Percentiles rank a stretch among this genome's conserved stretches.
phyloP scores from a whole-genome alignment of 1,140 invertebrate genomes.

The Amphibalanus amphitrite region DNA sequence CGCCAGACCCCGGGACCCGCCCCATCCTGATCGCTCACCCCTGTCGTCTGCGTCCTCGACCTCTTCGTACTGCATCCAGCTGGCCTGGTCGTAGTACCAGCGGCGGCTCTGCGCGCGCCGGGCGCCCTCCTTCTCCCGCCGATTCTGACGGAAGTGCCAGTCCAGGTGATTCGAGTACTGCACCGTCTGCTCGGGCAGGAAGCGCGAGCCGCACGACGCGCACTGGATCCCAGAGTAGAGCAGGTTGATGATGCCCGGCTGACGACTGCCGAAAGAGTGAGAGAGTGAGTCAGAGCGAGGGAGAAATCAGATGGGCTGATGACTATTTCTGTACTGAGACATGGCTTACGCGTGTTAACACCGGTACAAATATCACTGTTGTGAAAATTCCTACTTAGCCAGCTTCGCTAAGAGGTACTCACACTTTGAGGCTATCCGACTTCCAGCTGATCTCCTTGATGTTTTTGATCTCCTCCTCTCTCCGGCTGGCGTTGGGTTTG shows the following conservation, averaged over 20 bases:
- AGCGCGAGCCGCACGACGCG: slow-evolving; percentile 78
- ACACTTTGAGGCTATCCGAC: background rate
- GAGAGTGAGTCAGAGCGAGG: background rate
- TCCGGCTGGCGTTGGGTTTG: background rate
- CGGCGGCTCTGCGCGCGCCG: slow-evolving; percentile 60
- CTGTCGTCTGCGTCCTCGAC: slow-evolving; percentile 80
- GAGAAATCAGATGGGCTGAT: background rate
- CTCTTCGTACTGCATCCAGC: slow-evolving; percentile 90
- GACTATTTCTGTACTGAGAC: too few species aligned
- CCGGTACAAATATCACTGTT: too few species aligned
- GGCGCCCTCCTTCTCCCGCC: slow-evolving; percentile 63
- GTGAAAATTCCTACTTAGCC: too few species aligned
- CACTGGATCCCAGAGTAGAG: slow-evolving; percentile 84
- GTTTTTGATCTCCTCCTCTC: background rate
- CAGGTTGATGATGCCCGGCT: slow-evolving; percentile 42
- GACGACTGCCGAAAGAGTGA: slow-evolving; percentile 29
- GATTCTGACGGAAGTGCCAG: slow-evolving; percentile 92
- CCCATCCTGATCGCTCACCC: slow-evolving; percentile 35
- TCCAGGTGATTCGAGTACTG: slow-evolving; percentile 81
- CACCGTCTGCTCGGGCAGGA: slow-evolving; percentile 67
- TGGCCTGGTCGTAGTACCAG: slow-evolving; percentile 76
- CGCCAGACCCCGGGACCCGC: too few species aligned
- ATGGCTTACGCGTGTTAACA: too few species aligned
- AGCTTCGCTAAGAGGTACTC: too few species aligned
- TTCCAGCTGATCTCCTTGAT: background rate